phyloP scores from a whole-genome alignment of 1,140 invertebrate species.

The Ceratina japonica region DNA sequence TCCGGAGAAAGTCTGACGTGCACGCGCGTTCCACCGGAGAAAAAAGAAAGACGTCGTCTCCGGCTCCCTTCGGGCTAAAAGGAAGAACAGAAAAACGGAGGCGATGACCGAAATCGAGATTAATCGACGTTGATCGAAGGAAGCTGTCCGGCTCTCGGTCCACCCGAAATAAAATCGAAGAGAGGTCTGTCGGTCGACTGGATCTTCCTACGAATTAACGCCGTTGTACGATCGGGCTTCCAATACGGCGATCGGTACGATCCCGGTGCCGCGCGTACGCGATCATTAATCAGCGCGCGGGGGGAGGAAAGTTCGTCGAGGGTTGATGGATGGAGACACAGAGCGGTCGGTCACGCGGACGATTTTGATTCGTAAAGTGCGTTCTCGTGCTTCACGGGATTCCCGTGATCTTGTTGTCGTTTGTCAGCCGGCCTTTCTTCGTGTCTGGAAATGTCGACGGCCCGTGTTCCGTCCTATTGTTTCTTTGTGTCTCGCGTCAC shows the following conservation, averaged over 20 bases:
- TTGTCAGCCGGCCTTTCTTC: conserved; percentile 42
- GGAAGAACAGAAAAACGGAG: not conserved
- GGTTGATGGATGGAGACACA: conserved; percentile 60
- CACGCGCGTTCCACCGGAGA: conserved; percentile 23
- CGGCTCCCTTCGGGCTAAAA: conserved; percentile 10
- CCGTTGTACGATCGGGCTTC: conserved; percentile 39
- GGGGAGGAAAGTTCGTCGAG: conserved; percentile 39
- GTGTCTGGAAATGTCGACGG: not conserved
- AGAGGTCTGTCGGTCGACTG: not conserved
- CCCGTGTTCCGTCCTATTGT: not conserved
- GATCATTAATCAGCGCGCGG: conserved; percentile 60
- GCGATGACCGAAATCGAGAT: conserved; percentile 64
- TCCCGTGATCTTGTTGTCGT: conserved; percentile 53
- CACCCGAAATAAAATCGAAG: conserved; percentile 24
- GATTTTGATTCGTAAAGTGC: conserved; percentile 58
- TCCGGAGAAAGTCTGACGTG: conserved; percentile 35
- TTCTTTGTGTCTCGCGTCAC: not conserved
- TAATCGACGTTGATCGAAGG: conserved; percentile 69
- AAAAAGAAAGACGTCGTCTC: conserved; percentile 13
- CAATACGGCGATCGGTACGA: conserved; percentile 36
- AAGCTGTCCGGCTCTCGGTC: conserved; percentile 42
- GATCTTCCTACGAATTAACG: conserved; percentile 55
- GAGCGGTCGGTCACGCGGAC: conserved; percentile 30
- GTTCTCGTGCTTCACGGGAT: conserved; percentile 55
- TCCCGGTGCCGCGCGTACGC: conserved; percentile 15